Percentiles rank a stretch among this genome's conserved stretches.
These are phyloP conservation scores for Trachelus stipa DNA, from an alignment of 2,888 invertebrate species.

Conservation along the genomic window DNA sequence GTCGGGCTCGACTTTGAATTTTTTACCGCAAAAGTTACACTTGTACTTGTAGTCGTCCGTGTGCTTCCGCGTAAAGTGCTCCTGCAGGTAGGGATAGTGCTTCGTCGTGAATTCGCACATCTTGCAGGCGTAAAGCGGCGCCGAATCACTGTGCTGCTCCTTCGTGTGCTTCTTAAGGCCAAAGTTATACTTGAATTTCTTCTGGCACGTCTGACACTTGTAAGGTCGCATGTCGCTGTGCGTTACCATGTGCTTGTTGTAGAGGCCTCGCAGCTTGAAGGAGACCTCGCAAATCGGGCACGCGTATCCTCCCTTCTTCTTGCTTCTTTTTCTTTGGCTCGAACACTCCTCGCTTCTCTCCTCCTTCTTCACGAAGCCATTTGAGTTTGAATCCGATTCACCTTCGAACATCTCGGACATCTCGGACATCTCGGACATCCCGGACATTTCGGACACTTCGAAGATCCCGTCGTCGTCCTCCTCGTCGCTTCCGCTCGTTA, in stretches of 20 bases:
- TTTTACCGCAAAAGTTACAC: conserved; percentile 33
- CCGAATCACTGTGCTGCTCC: conserved; percentile 23
- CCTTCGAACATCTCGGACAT: too few relatives aligned
- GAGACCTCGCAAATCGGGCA: conserved; percentile 16
- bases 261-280: conserved; percentile 12
- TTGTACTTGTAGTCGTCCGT: conserved; percentile 30
- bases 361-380: too few relatives aligned
- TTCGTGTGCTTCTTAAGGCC: conserved; percentile 22
- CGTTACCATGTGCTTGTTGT: conserved; percentile 17
- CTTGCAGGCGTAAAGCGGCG: conserved; percentile 15
- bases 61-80: conserved; percentile 25
- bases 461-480: too few relatives aligned
- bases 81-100: conserved; percentile 19
- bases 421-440: too few relatives aligned
- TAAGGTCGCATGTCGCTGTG: conserved; percentile 18
- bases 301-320: conserved; percentile 5
- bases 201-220: conserved; percentile 19
- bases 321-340: not conserved
- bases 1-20: conserved; percentile 31
- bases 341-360: too few relatives aligned
- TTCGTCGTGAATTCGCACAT: conserved; percentile 20
- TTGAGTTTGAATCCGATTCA: too few relatives aligned
- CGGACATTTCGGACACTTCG: too few relatives aligned
- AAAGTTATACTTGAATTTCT: conserved; percentile 21
- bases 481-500: not conserved